Evolutionary conservation across 2,797 vertebrate genomes (phyloP).

Genomic region (Platyrinchus mystaceus): DNA sequence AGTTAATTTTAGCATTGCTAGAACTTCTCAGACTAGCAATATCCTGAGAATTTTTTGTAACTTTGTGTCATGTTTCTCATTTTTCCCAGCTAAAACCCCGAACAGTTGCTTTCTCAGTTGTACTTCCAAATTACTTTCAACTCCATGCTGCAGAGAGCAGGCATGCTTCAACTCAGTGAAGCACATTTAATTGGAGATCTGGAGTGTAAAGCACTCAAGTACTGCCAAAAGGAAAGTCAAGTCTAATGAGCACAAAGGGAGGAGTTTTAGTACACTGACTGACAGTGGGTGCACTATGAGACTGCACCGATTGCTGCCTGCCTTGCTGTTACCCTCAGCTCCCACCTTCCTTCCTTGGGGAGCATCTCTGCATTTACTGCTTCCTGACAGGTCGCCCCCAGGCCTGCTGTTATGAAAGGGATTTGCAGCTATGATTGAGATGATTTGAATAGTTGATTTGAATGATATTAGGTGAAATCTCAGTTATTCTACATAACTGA

Average conservation of each 20-base stretch:
- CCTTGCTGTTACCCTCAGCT: not conserved
- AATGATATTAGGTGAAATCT: not conserved
- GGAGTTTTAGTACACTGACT: not conserved
- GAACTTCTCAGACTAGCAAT: not conserved
- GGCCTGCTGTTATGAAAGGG: not conserved
- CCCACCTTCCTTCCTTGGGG: not conserved
- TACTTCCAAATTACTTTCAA: not conserved
- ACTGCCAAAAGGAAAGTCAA: not conserved
- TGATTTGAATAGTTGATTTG: not conserved
- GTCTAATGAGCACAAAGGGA: not conserved
- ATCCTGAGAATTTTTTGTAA: not conserved
- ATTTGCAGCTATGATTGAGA: not conserved
- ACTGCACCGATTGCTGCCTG: rapidly evolving
- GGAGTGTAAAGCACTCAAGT: not conserved
- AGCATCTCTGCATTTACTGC: not conserved
- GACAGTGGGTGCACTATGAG: rapidly evolving
- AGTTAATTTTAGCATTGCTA: not conserved
- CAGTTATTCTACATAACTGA: not conserved
- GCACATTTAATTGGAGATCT: not conserved
- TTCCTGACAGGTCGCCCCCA: not conserved
- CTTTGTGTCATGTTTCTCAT: not conserved
- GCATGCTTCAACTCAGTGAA: not conserved
- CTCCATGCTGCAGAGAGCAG: not conserved
- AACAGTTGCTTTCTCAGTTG: not conserved
- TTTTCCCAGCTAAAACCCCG: not conserved